Percentiles rank a stretch among this genome's conserved stretches.
Conservation (phyloP, 64 coral and sea anemone genomes). For the Astreopora myriophthalma region DNA sequence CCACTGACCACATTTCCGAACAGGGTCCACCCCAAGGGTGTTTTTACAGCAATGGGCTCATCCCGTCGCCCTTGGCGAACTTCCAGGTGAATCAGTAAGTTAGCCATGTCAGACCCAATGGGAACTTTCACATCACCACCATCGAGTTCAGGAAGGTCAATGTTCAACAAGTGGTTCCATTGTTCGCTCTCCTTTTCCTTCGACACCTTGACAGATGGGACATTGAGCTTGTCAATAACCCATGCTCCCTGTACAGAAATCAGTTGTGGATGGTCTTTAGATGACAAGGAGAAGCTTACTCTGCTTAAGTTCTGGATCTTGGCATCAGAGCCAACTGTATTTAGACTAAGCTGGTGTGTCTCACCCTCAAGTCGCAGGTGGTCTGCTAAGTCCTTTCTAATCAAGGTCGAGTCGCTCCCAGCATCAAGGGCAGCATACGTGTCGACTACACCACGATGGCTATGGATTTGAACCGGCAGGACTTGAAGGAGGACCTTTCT, state of each 20-base stretch:
- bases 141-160: not conserved
- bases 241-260: constrained; percentile 15
- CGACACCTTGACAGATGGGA: not conserved
- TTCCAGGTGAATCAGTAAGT: constrained; percentile 40
- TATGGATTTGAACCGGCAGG: not conserved
- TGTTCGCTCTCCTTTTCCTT: not conserved
- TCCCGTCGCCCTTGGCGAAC: constrained; percentile 15
- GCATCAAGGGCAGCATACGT: not conserved
- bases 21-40: not conserved
- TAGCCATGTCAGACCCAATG: constrained; percentile 34
- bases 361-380: constrained; percentile 9
- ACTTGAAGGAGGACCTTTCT: not conserved
- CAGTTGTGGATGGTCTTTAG: not conserved
- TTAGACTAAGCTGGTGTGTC: not conserved
- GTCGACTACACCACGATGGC: not conserved
- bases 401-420: constrained; percentile 30
- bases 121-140: not conserved
- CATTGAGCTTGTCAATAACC: constrained; percentile 34
- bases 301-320: not conserved
- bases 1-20: constrained; percentile 10
- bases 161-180: not conserved
- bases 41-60: constrained; percentile 10
- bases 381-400: constrained; percentile 20
- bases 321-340: constrained; percentile 6
- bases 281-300: not conserved